phyloP scores from a whole-genome alignment of 1,140 invertebrate species.

The Drosophila hydei region DNA sequence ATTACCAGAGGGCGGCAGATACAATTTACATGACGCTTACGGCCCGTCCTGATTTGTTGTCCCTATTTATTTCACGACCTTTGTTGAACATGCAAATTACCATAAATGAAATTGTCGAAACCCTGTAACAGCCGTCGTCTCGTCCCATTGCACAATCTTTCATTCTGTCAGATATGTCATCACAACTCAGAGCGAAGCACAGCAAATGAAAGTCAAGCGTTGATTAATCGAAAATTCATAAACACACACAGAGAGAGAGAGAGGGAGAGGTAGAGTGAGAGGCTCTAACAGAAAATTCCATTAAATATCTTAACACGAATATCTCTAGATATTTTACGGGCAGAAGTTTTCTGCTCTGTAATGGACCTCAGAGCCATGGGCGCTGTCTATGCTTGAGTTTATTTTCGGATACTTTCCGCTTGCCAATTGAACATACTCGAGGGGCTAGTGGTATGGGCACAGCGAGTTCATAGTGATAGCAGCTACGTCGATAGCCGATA shows the following conservation, averaged over 20 bases:
- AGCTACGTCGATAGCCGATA: background rate
- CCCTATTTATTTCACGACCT: slow-evolving; percentile 72
- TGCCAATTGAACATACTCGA: slow-evolving; percentile 22
- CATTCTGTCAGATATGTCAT: slow-evolving; percentile 77
- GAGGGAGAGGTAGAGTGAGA: background rate
- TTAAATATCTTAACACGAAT: slow-evolving; percentile 21
- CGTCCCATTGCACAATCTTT: slow-evolving; percentile 44
- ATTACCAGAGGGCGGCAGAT: slow-evolving; percentile 62
- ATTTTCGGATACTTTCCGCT: slow-evolving; percentile 30
- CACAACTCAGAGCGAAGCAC: slow-evolving; percentile 26
- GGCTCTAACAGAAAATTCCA: slow-evolving; percentile 10
- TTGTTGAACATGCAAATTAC: slow-evolving; percentile 73
- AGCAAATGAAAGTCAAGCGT: slow-evolving; percentile 54
- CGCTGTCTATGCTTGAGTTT: slow-evolving; percentile 12
- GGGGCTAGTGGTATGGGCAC: background rate
- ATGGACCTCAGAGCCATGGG: background rate
- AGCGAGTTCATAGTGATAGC: background rate
- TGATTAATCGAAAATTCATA: slow-evolving; percentile 74
- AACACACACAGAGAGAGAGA: slow-evolving; percentile 3
- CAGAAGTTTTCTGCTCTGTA: slow-evolving; percentile 6
- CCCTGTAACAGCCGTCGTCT: background rate
- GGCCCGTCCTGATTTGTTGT: slow-evolving; percentile 72
- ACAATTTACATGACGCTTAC: slow-evolving; percentile 60
- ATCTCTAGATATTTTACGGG: background rate
- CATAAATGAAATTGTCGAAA: slow-evolving; percentile 71